phyloP scores from a whole-genome alignment of 2,113 vertebrate genomes.

The Cairina moschata region DNA sequence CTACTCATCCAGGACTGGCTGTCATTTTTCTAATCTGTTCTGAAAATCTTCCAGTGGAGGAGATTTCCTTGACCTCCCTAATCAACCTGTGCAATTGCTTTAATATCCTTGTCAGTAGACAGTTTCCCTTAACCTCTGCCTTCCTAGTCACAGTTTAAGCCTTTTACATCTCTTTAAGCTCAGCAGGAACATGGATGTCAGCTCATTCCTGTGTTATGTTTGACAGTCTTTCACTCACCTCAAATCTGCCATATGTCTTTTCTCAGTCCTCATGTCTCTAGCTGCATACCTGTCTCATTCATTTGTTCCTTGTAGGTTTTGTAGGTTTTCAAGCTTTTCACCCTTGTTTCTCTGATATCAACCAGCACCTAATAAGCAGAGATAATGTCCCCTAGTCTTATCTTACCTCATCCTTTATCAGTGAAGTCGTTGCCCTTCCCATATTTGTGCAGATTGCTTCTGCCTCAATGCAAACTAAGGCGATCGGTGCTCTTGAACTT shows the following conservation, averaged over 20 bases:
- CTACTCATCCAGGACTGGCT: neutral
- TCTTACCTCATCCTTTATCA: neutral
- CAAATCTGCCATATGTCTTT: neutral
- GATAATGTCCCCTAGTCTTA: neutral
- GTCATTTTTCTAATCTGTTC: neutral
- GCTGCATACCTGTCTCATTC: neutral
- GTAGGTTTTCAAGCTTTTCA: neutral
- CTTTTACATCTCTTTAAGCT: neutral
- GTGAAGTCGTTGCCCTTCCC: neutral
- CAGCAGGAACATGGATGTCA: neutral
- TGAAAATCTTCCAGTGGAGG: neutral
- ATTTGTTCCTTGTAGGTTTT: neutral
- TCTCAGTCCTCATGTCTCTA: accelerated
- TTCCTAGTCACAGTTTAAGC: neutral
- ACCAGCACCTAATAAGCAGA: neutral
- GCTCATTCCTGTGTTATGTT: accelerated
- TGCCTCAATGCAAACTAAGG: neutral
- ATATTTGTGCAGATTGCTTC: neutral
- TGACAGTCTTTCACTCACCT: neutral
- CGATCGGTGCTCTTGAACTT: neutral
- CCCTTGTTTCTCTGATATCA: neutral
- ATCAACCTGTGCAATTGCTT: neutral
- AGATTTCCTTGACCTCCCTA: neutral
- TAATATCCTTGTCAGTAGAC: neutral
- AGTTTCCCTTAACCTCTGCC: neutral